Evolutionary conservation across 2,113 vertebrate species (phyloP).

Genomic region (Mesitornis unicolor): DNA sequence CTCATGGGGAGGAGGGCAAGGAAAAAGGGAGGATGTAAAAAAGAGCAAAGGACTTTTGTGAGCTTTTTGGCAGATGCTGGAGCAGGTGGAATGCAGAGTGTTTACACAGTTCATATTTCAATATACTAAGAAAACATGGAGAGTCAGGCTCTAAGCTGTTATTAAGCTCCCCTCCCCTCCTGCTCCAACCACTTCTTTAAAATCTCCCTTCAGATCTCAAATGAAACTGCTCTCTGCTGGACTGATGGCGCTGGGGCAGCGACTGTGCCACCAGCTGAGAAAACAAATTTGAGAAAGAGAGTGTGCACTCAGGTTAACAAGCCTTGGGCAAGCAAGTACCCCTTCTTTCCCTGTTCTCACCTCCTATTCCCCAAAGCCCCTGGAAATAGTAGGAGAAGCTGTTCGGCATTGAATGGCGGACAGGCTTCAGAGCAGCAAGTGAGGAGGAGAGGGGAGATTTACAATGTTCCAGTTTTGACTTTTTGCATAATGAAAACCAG

Average conservation of each 20-base stretch:
- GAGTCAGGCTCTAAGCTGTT: slow-evolving; percentile 46
- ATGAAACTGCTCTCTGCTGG: slow-evolving; percentile 65
- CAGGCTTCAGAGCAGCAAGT: neutral
- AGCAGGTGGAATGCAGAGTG: slow-evolving; percentile 70
- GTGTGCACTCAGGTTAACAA: slow-evolving; percentile 60
- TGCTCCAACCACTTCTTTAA: slow-evolving; percentile 62
- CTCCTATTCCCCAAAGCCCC: slow-evolving; percentile 31
- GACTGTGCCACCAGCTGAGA: slow-evolving; percentile 74
- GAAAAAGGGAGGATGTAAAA: neutral
- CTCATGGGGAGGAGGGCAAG: neutral
- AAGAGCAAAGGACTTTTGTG: slow-evolving; percentile 44
- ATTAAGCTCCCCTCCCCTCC: slow-evolving; percentile 56
- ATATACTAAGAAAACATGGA: slow-evolving; percentile 61
- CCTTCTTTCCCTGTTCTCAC: slow-evolving; percentile 31
- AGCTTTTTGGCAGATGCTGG: slow-evolving; percentile 48
- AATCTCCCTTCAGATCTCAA: slow-evolving; percentile 56
- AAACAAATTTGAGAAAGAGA: slow-evolving; percentile 76
- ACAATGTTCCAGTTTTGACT: slow-evolving; percentile 56
- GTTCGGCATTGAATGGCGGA: neutral
- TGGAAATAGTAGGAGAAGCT: slow-evolving; percentile 1
- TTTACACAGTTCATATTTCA: slow-evolving; percentile 70
- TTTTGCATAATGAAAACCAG: slow-evolving; percentile 70
- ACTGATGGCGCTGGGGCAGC: slow-evolving; percentile 28
- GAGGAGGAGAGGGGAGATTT: slow-evolving; percentile 39
- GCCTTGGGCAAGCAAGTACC: slow-evolving; percentile 11